Evolutionary conservation across 2,113 vertebrate species (phyloP).

Genomic region (Ascaphus truei): DNA sequence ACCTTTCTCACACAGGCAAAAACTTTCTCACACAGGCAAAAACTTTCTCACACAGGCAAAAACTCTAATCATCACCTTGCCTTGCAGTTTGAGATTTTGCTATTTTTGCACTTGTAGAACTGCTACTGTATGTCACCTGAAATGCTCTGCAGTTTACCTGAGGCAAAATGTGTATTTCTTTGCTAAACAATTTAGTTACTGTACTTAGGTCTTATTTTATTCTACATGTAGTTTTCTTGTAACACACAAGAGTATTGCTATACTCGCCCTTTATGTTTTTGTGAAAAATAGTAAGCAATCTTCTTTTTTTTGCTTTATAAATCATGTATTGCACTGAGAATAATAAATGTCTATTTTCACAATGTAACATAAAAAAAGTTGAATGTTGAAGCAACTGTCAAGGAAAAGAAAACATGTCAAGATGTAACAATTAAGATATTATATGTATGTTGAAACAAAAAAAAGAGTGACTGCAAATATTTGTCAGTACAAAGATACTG

Average conservation of each 20-base stretch:
- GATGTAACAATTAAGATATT: too few species aligned
- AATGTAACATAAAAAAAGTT: too few species aligned
- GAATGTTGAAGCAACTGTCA: too few species aligned
- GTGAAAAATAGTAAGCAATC: not conserved
- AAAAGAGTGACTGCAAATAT: too few species aligned
- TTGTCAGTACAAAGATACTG: too few species aligned
- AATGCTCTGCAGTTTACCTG: not conserved
- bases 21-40: too few species aligned
- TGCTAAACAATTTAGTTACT: not conserved
- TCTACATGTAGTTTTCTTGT: not conserved
- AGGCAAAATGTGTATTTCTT: not conserved
- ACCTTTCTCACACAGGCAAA: too few species aligned
- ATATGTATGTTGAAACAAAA: too few species aligned
- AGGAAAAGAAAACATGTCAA: too few species aligned
- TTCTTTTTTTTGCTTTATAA: not conserved
- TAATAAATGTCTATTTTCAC: too few species aligned
- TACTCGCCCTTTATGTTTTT: not conserved
- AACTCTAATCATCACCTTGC: too few species aligned
- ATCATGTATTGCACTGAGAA: not conserved
- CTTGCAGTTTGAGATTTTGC: not conserved
- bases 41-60: too few species aligned
- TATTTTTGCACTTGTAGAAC: not conserved
- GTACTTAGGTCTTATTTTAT: not conserved
- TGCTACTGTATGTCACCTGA: not conserved
- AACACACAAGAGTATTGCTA: not conserved